A percentile compares a stretch with the other conserved stretches of the same genome.
These are phyloP conservation scores for Coregonus sp. DNA, from an alignment of 2,797 vertebrate species.

Conservation along the genomic window DNA sequence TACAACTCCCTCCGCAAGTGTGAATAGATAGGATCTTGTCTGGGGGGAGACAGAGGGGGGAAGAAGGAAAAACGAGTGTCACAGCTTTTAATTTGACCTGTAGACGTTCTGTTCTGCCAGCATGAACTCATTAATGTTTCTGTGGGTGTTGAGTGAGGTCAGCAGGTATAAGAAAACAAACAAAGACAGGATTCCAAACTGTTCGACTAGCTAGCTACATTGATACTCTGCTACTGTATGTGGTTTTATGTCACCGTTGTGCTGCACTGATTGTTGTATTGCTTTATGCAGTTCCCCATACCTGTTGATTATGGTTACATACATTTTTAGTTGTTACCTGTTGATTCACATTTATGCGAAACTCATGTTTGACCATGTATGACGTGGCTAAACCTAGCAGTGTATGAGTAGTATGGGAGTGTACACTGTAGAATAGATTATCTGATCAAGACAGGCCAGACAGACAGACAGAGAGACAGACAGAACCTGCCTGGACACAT, in stretches of 20 bases:
- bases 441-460: slow-evolving; percentile 18
- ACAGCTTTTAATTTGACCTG: slow-evolving; percentile 19
- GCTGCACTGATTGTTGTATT: neutral
- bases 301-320: neutral
- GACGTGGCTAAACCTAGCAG: neutral
- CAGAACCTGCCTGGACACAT: slow-evolving; percentile 30
- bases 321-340: neutral
- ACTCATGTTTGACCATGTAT: neutral
- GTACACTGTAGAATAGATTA: neutral
- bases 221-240: neutral
- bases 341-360: neutral
- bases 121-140: slow-evolving; percentile 33
- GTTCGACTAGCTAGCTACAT: neutral
- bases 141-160: slow-evolving; percentile 19
- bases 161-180: slow-evolving; percentile 41
- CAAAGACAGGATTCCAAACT: neutral
- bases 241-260: neutral
- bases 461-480: slow-evolving; percentile 28
- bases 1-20: slow-evolving; percentile 7
- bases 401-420: neutral
- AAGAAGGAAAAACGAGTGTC: slow-evolving; percentile 21
- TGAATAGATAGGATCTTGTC: slow-evolving; percentile 25
- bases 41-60: slow-evolving; percentile 1
- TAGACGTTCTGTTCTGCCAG: slow-evolving; percentile 23
- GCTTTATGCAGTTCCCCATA: neutral